Conservation (phyloP, 2,888 invertebrate genomes). For the Dasypolia templi region DNA sequence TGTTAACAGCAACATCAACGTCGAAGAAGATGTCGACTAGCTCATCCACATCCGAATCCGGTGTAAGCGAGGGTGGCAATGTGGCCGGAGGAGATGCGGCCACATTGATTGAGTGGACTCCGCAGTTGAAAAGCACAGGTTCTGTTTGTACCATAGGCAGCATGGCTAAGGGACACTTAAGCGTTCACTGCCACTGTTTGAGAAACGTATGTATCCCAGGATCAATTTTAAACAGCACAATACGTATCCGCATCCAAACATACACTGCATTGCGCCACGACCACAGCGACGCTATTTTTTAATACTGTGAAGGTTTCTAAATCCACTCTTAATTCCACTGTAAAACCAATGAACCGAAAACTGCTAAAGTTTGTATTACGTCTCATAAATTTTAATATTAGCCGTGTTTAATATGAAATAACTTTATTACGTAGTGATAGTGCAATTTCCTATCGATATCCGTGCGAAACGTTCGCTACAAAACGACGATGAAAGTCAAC, state of each 20-base stretch:
- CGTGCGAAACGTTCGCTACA: slow-evolving; percentile 90
- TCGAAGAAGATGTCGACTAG: slow-evolving; percentile 88
- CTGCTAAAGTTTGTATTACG: slow-evolving; percentile 64
- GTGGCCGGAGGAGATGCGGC: slow-evolving; percentile 84
- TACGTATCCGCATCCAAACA: slow-evolving; percentile 86
- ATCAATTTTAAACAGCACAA: slow-evolving; percentile 83
- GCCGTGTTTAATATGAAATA: slow-evolving; percentile 78
- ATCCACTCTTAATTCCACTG: slow-evolving; percentile 69
- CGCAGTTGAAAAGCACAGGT: slow-evolving; percentile 85
- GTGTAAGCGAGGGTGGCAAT: slow-evolving; percentile 86
- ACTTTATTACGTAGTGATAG: slow-evolving; percentile 89
- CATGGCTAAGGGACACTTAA: slow-evolving; percentile 85
- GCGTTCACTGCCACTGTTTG: slow-evolving; percentile 78
- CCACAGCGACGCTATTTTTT: slow-evolving; percentile 85
- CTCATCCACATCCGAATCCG: slow-evolving; percentile 87
- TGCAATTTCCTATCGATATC: slow-evolving; percentile 88
- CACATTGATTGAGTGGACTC: slow-evolving; percentile 82
- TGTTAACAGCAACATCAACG: slow-evolving; percentile 87
- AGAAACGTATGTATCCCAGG: slow-evolving; percentile 77
- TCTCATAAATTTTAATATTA: slow-evolving; percentile 70
- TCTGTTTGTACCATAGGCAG: slow-evolving; percentile 88
- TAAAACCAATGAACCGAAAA: slow-evolving; percentile 58
- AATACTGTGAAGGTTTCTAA: slow-evolving; percentile 71
- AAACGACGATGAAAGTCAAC: slow-evolving; percentile 90
- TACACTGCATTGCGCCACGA: slow-evolving; percentile 90